Percentiles rank a stretch among this genome's conserved stretches.
phyloP scores from a whole-genome alignment of 2,888 invertebrate species.

The Ligdia adustata region DNA sequence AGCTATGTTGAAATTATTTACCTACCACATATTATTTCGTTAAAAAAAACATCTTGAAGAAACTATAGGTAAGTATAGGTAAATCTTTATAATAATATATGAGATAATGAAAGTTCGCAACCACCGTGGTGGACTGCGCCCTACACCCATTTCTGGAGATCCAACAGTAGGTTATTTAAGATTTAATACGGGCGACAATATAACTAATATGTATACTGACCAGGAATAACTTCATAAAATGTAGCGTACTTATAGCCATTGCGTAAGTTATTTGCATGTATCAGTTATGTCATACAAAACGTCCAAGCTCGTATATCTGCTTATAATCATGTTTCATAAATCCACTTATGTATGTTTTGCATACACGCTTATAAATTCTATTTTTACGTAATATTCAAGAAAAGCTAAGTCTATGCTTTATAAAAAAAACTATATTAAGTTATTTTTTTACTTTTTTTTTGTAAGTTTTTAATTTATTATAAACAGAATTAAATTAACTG shows the following conservation, averaged over 20 bases:
- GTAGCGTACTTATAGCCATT: too few relatives aligned
- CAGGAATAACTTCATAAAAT: not conserved
- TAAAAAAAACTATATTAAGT: not conserved
- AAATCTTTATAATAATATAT: too few relatives aligned
- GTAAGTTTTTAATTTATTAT: not conserved
- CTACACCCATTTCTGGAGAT: too few relatives aligned
- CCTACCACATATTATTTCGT: too few relatives aligned
- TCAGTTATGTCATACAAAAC: not conserved
- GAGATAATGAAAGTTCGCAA: too few relatives aligned
- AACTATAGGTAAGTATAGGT: too few relatives aligned
- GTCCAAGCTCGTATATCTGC: not conserved
- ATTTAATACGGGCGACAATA: conserved; percentile 15
- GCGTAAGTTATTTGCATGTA: not conserved
- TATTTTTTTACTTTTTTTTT: conserved; percentile 3
- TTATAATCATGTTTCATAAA: conserved; percentile 1
- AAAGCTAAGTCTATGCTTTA: too few relatives aligned
- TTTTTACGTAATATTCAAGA: not conserved
- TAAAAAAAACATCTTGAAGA: too few relatives aligned
- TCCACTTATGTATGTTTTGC: not conserved
- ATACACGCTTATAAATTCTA: not conserved
- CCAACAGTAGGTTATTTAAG: too few relatives aligned
- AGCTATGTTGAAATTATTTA: too few relatives aligned
- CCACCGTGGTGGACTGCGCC: too few relatives aligned
- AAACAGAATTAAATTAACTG: too few relatives aligned
- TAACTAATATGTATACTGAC: not conserved